phyloP scores from a whole-genome alignment of 23 tunicate genomes.

The Styela clava region DNA sequence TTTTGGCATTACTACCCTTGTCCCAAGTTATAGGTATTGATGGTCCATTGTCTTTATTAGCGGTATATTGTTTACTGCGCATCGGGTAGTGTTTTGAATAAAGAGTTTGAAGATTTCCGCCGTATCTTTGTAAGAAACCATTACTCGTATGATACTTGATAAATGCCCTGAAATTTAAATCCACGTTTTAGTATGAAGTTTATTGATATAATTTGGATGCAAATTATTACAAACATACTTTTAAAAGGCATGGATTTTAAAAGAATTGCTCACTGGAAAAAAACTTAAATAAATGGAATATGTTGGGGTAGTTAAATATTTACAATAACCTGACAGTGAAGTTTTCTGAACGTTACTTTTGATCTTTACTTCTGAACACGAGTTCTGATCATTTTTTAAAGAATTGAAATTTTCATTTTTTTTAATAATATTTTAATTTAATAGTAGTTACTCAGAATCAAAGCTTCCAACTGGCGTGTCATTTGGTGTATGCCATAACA shows the following conservation, averaged over 20 bases:
- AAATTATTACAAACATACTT: too few species aligned
- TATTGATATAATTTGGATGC: neutral
- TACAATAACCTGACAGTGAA: too few species aligned
- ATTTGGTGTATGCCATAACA: constrained; percentile 42
- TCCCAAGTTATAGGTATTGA: constrained; percentile 12
- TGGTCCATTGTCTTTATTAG: constrained; percentile 58
- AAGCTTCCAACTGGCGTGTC: constrained; percentile 35
- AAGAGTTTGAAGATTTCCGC: constrained; percentile 53
- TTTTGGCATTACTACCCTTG: neutral
- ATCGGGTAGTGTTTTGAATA: constrained; percentile 51
- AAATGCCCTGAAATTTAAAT: constrained; percentile 30
- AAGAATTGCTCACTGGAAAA: too few species aligned
- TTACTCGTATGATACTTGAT: constrained; percentile 52
- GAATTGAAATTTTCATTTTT: too few species aligned
- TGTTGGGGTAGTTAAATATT: too few species aligned
- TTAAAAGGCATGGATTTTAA: too few species aligned
- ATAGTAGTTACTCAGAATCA: too few species aligned
- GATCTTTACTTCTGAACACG: too few species aligned
- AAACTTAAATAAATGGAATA: too few species aligned
- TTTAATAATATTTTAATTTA: too few species aligned
- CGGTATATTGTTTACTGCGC: constrained; percentile 12
- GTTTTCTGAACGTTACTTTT: too few species aligned
- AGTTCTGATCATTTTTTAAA: too few species aligned
- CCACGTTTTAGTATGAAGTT: neutral
- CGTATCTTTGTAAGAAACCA: constrained; percentile 39